phyloP scores from a whole-genome alignment of 2,113 vertebrate species.

The Aleadryas rufinucha region DNA sequence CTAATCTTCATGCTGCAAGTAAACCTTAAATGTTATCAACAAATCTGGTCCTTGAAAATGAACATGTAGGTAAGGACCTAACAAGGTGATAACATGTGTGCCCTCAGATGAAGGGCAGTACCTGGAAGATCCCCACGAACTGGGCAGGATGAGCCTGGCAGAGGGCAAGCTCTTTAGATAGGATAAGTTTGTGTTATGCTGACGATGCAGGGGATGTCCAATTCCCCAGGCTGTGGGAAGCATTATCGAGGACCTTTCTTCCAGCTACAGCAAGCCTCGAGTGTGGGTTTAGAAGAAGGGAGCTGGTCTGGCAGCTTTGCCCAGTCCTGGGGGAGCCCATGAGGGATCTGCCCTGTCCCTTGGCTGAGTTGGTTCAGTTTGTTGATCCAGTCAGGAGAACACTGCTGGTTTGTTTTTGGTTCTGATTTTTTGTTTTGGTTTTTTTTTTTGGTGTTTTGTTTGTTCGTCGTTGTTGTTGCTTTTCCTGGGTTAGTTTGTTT shows the following conservation, averaged over 20 bases:
- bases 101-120: not conserved
- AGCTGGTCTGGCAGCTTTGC: not conserved
- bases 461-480: no score
- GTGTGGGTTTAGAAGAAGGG: not conserved
- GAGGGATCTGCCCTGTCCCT: not conserved
- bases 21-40: not conserved
- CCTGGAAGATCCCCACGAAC: fast-evolving
- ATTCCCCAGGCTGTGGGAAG: not conserved
- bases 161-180: fast-evolving
- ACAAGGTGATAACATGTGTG: fast-evolving
- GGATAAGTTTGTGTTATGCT: fast-evolving
- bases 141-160: not conserved
- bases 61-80: fast-evolving
- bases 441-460: no score
- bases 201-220: not conserved
- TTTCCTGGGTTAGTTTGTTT: not conserved
- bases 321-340: not conserved
- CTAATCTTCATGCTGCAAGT: not conserved
- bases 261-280: not conserved
- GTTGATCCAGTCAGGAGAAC: not conserved
- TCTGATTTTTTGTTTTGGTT: no score
- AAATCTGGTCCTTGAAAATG: not conserved
- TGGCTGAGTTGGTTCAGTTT: not conserved
- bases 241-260: fast-evolving
- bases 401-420: no score